Conservation (phyloP, 2,113 vertebrate genomes). For the Herpetotheres cachinnans region DNA sequence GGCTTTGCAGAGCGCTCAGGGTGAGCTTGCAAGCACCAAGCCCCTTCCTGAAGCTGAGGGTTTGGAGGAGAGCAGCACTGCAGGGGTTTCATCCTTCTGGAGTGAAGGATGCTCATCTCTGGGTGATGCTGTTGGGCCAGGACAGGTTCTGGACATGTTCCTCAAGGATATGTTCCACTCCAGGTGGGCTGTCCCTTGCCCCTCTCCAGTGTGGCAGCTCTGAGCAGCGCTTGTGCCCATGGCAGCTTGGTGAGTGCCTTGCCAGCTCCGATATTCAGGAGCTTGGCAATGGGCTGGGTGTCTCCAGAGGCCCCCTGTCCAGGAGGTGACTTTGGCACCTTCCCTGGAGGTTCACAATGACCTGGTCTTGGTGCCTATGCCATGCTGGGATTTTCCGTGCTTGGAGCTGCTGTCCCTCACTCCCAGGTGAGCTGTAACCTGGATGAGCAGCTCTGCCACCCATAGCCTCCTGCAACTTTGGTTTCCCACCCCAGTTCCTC, state of each 20-base stretch:
- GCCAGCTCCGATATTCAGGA: not conserved
- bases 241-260: not conserved
- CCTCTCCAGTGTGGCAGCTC: not conserved
- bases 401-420: not conserved
- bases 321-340: not conserved
- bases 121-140: not conserved
- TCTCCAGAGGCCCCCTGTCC: not conserved
- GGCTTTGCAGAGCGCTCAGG: not conserved
- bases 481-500: not conserved
- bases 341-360: not conserved
- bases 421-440: not conserved
- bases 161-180: not conserved
- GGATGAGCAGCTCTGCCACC: not conserved
- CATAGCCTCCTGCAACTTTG: accelerated
- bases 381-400: not conserved
- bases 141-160: accelerated
- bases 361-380: not conserved
- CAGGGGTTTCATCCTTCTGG: not conserved
- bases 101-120: not conserved
- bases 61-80: not conserved
- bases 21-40: not conserved
- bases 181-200: not conserved
- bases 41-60: not conserved
- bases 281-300: not conserved
- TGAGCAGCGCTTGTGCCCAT: not conserved